Evolutionary conservation across 2,888 invertebrate species (phyloP).

Genomic region (Nycteola revayana): DNA sequence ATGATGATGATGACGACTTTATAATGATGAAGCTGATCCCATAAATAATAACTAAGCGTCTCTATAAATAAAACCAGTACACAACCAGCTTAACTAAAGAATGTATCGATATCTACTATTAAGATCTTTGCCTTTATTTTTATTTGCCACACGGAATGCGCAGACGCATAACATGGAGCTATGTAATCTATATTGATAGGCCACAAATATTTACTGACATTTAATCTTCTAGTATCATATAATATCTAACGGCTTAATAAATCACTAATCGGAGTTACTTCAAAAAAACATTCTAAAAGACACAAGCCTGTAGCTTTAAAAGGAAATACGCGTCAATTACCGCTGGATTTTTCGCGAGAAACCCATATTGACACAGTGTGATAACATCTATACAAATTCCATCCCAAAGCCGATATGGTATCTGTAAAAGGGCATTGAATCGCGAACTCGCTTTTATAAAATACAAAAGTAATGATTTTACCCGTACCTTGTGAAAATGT

Average conservation of each 20-base stretch:
- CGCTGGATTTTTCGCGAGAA: slow-evolving; percentile 28
- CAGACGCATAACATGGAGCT: slow-evolving; percentile 20
- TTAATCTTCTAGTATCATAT: slow-evolving; percentile 27
- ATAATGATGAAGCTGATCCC: too few relatives aligned
- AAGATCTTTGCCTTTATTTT: slow-evolving; percentile 27
- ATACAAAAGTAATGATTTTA: slow-evolving; percentile 12
- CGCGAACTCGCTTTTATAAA: slow-evolving; percentile 25
- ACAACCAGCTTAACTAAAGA: slow-evolving; percentile 19
- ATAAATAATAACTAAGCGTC: background rate
- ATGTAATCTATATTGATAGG: slow-evolving; percentile 26
- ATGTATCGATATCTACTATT: slow-evolving; percentile 25
- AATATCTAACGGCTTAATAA: slow-evolving; percentile 37
- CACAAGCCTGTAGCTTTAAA: slow-evolving; percentile 8
- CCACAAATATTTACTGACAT: slow-evolving; percentile 31
- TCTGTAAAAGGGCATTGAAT: slow-evolving; percentile 30
- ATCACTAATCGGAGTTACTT: slow-evolving; percentile 18
- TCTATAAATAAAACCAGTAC: slow-evolving; percentile 9
- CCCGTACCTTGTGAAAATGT: too few relatives aligned
- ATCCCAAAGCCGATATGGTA: slow-evolving; percentile 26
- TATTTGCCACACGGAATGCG: slow-evolving; percentile 25
- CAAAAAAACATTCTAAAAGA: slow-evolving; percentile 16
- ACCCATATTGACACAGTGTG: slow-evolving; percentile 33
- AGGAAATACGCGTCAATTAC: slow-evolving; percentile 36
- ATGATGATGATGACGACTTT: too few relatives aligned
- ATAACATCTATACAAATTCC: slow-evolving; percentile 35